Percentiles rank a stretch among this genome's conserved stretches.
These are phyloP conservation scores for Spisula solida DNA, from an alignment of 2,888 invertebrate genomes.

Conservation along the genomic window DNA sequence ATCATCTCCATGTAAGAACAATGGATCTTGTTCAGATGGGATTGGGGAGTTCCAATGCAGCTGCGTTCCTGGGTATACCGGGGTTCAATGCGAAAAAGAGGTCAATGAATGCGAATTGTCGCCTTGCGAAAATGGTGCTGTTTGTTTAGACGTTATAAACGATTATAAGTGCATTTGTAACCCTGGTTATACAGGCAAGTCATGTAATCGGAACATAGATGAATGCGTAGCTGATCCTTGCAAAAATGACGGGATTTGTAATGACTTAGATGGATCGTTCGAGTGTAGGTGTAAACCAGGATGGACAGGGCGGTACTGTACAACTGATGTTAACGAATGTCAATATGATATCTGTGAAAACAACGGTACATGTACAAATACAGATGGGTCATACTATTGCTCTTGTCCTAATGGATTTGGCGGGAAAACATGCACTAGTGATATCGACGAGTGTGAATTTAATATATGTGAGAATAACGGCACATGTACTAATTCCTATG, in stretches of 20 bases:
- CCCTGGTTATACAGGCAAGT: slow-evolving; percentile 14
- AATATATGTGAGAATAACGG: slow-evolving; percentile 49
- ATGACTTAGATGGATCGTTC: slow-evolving; percentile 1
- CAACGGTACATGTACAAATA: slow-evolving; percentile 55
- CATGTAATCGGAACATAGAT: slow-evolving; percentile 25
- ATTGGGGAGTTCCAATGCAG: slow-evolving; percentile 39
- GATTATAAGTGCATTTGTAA: slow-evolving; percentile 44
- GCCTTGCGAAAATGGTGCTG: slow-evolving; percentile 50
- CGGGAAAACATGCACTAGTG: slow-evolving; percentile 54
- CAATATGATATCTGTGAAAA: slow-evolving; percentile 42
- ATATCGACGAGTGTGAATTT: slow-evolving; percentile 65
- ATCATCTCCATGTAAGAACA: slow-evolving; percentile 36
- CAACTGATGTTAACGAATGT: slow-evolving; percentile 60
- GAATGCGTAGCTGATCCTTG: slow-evolving; percentile 31
- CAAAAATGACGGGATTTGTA: slow-evolving; percentile 13
- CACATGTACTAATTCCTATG: slow-evolving; percentile 16
- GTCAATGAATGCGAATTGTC: slow-evolving; percentile 42
- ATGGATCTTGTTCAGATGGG: slow-evolving; percentile 39
- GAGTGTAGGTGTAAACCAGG: slow-evolving; percentile 52
- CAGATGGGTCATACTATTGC: slow-evolving; percentile 90
- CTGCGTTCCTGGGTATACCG: slow-evolving; percentile 43
- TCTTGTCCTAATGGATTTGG: slow-evolving; percentile 49
- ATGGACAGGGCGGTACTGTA: slow-evolving; percentile 53
- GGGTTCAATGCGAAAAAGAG: slow-evolving; percentile 40
- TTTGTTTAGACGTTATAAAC: slow-evolving; percentile 38